phyloP scores from a whole-genome alignment of 1,140 invertebrate species.

The Drosophila lowei region DNA sequence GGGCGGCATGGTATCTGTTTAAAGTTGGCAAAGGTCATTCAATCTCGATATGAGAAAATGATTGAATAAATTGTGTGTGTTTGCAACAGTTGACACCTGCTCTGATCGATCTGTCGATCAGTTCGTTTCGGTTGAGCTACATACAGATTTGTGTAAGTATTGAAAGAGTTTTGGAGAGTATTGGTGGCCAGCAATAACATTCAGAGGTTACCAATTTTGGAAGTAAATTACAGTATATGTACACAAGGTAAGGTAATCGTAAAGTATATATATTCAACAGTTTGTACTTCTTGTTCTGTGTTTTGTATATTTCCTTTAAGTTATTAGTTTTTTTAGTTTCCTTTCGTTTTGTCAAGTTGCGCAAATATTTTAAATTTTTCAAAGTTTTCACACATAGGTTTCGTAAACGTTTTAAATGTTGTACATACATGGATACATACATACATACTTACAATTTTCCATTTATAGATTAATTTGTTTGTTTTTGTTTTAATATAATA shows the following conservation, averaged over 20 bases:
- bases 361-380: too few relatives aligned
- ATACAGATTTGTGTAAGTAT: too few relatives aligned
- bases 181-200: too few relatives aligned
- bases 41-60: too few relatives aligned
- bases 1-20: too few relatives aligned
- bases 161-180: too few relatives aligned
- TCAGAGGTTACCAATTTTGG: too few relatives aligned
- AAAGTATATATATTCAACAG: conserved; percentile 79
- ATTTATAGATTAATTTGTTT: conserved; percentile 18
- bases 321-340: conserved; percentile 47
- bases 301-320: conserved; percentile 48
- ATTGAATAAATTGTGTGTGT: too few relatives aligned
- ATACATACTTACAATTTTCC: conserved; percentile 30
- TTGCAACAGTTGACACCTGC: not conserved
- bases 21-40: too few relatives aligned
- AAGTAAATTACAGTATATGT: too few relatives aligned
- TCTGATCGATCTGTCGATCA: conserved; percentile 3
- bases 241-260: conserved; percentile 58
- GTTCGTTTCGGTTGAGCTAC: conserved; percentile 5
- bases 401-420: too few relatives aligned
- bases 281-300: conserved; percentile 79
- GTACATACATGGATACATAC: too few relatives aligned
- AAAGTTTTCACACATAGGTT: conserved; percentile 8
- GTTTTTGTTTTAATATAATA: conserved; percentile 68
- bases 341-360: conserved; percentile 12